A percentile compares a stretch with the other conserved stretches of the same genome.
phyloP scores from a whole-genome alignment of 2,888 invertebrate species.

The Bruchidius siliquastri region DNA sequence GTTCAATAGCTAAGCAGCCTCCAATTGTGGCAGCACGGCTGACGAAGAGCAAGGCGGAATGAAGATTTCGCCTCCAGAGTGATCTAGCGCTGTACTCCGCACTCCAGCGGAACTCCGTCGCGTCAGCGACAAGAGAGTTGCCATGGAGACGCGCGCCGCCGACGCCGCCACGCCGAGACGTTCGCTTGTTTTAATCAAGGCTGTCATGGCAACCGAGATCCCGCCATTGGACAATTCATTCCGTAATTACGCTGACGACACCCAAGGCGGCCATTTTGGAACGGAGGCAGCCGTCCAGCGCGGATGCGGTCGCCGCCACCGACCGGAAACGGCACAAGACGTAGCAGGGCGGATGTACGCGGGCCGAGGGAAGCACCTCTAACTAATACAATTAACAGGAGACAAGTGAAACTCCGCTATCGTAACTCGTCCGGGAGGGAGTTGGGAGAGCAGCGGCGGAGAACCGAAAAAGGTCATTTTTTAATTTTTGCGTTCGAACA shows the following conservation, averaged over 20 bases:
- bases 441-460: slow-evolving; percentile 18
- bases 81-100: slow-evolving; percentile 39
- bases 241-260: slow-evolving; percentile 53
- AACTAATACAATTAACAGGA: slow-evolving; percentile 52
- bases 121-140: slow-evolving; percentile 30
- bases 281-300: slow-evolving; percentile 44
- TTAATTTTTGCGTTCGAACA: not conserved
- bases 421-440: slow-evolving; percentile 45
- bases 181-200: slow-evolving; percentile 51
- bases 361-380: slow-evolving; percentile 43
- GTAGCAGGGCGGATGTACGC: slow-evolving; percentile 33
- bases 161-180: slow-evolving; percentile 34
- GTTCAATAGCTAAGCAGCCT: not conserved
- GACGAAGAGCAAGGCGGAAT: slow-evolving; percentile 10
- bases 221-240: slow-evolving; percentile 51
- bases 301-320: slow-evolving; percentile 20
- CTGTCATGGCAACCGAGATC: slow-evolving; percentile 51
- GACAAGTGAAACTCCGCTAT: slow-evolving; percentile 52
- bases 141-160: slow-evolving; percentile 42
- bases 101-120: slow-evolving; percentile 13
- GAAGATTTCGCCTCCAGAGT: slow-evolving; percentile 33
- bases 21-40: not conserved
- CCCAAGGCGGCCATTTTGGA: slow-evolving; percentile 52
- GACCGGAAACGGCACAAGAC: slow-evolving; percentile 29
- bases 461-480: slow-evolving; percentile 8